Evolutionary conservation across 2,797 vertebrate species (phyloP).

Genomic region (Oryzias dopingdopingensis): DNA sequence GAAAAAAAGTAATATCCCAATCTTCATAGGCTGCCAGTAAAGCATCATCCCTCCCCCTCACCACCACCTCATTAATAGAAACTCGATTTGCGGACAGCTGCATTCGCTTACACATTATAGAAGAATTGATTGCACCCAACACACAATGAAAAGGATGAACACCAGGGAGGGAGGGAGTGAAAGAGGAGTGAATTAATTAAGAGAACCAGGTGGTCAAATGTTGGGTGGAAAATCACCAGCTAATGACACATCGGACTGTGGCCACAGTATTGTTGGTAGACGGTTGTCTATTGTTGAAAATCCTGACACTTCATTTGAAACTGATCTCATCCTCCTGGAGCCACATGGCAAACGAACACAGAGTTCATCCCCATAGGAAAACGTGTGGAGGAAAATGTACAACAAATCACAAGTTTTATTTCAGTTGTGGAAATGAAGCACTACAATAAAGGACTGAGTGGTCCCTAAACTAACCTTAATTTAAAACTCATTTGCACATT

Average conservation of each 20-base stretch:
- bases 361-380: too few species aligned
- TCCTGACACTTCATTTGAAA: slow-evolving; percentile 68
- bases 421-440: too few species aligned
- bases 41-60: slow-evolving; percentile 74
- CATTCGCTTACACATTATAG: slow-evolving; percentile 85
- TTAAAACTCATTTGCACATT: slow-evolving; percentile 48
- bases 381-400: too few species aligned
- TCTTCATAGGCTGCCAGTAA: slow-evolving; percentile 69
- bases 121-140: slow-evolving; percentile 87
- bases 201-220: slow-evolving; percentile 88
- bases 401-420: too few species aligned
- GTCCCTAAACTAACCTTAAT: slow-evolving; percentile 40
- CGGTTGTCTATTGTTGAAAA: slow-evolving; percentile 72
- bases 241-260: slow-evolving; percentile 83
- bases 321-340: slow-evolving; percentile 72
- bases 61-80: slow-evolving; percentile 86
- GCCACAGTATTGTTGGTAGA: slow-evolving; percentile 75
- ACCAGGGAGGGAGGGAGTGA: slow-evolving; percentile 82
- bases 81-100: slow-evolving; percentile 87
- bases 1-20: slow-evolving; percentile 63
- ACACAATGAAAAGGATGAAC: slow-evolving; percentile 89
- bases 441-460: slow-evolving; percentile 23
- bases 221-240: slow-evolving; percentile 84
- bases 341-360: slow-evolving; percentile 69
- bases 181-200: slow-evolving; percentile 87